Evolutionary conservation across 2,797 vertebrate species (phyloP).

Genomic region (Corythornis leucogaster): DNA sequence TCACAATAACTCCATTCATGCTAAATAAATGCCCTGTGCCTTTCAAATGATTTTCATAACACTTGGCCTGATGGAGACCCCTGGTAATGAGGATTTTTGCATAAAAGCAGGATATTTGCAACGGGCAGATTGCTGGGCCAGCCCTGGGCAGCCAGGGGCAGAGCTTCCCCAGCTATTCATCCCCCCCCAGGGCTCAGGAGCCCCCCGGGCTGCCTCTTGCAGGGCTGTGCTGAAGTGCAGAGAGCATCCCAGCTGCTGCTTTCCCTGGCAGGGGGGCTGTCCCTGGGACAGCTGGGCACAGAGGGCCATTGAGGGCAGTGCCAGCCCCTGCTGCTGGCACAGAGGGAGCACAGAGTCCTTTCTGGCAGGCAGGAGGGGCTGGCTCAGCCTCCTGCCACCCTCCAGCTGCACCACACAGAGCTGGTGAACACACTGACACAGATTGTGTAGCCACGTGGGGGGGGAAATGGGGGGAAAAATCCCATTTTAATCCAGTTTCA

Average conservation of each 20-base stretch:
- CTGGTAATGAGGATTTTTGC: background rate
- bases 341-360: conserved; percentile 7
- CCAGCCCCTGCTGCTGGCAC: background rate
- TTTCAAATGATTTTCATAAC: background rate
- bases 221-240: background rate
- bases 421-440: background rate
- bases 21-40: background rate
- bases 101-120: background rate
- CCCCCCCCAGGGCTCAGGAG: background rate
- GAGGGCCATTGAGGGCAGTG: conserved; percentile 14
- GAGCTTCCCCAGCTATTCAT: background rate
- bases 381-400: background rate
- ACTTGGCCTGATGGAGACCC: background rate
- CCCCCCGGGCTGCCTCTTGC: background rate
- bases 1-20: background rate
- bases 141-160: background rate
- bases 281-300: conserved; percentile 49
- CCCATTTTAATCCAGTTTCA: no score
- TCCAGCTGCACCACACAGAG: conserved; percentile 28
- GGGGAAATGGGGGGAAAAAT: background rate
- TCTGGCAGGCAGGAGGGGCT: conserved; percentile 4
- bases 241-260: background rate
- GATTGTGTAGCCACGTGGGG: background rate
- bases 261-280: no score
- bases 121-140: background rate